Conservation (phyloP, 2,797 vertebrate species). For the Manis crassicaudata region DNA sequence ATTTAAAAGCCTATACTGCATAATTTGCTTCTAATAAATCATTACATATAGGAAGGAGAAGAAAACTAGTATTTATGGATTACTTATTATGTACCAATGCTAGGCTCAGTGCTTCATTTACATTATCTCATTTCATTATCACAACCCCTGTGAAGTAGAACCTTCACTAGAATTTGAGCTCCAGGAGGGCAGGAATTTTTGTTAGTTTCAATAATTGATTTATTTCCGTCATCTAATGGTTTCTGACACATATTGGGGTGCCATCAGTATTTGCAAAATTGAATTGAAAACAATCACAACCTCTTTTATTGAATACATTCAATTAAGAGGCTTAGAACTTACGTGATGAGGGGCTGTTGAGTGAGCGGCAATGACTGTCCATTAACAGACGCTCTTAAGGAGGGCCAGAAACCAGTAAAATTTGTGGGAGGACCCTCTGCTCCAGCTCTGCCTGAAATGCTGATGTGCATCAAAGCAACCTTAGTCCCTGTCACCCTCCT, state of each 20-base stretch:
- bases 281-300: not conserved
- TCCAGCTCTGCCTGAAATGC: not conserved
- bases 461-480: not conserved
- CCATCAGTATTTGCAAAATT: not conserved
- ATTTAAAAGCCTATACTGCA: not conserved
- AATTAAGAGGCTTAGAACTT: not conserved
- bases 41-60: not conserved
- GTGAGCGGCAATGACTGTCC: not conserved
- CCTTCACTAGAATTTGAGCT: not conserved
- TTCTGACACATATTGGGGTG: not conserved
- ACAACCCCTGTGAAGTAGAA: not conserved
- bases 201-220: slow-evolving; percentile 2
- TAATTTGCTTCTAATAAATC: not conserved
- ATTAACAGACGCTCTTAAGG: not conserved
- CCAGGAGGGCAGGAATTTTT: not conserved
- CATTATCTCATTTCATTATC: not conserved
- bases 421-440: not conserved
- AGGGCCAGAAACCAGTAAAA: not conserved
- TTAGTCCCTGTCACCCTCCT: not conserved
- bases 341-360: not conserved
- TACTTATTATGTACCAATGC: not conserved
- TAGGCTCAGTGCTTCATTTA: not conserved
- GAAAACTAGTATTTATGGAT: not conserved
- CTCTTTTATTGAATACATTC: not conserved
- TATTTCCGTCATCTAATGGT: not conserved